Evolutionary conservation across 2,113 vertebrate species (phyloP), one percentile per base, ranked within the genome.

Genomic region (Brachypteracias leptosomus): DNA sequence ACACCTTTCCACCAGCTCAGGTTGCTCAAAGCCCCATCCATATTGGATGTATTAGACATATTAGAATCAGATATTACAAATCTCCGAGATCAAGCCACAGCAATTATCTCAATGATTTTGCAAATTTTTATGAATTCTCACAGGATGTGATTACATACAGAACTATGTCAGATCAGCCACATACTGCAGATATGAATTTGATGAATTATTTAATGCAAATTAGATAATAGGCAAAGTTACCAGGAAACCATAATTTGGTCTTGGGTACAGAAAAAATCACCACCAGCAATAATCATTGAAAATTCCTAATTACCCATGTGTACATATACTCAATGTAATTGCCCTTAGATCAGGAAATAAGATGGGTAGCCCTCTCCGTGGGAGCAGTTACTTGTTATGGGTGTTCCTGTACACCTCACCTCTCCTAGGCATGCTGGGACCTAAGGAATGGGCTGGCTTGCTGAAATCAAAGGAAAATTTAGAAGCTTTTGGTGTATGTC

Each of bases 261-360:
- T 82, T 44, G 6, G 28, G 15, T 83, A 49, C 36, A 91, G 33
- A 67, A 84, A 76, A 57, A 91, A 46, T 31, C 89, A 13, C 17
- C 35, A 52, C 9, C 47, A 89, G 20, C 35, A 82, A 28, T 0
- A 49, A 13, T 54, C 7, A 40, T 7, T 31, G 36, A 54, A 72
- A 92, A 72, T 52, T 42, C 52, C 40, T 40, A 11, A 54, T n/a
- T 36, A 8, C 5, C 2, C 7, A 8, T 3, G 14, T 35, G 11
- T 11, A 17, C 0, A 0, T 44, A n/a, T 25, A 28, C 11, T 46
- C 38, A 81, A 58, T 0, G 0, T 31, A 44, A 81, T 12, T 6
- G 4, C n/a, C 17, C 49, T 42, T 20, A 31, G 36, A 46, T 26
- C 11, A 52, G 24, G 40, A 76, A 72, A 63, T 40, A n/a, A 62